Evolutionary conservation across 2,113 vertebrate genomes (phyloP).

Genomic region (Xenopus laevis): DNA sequence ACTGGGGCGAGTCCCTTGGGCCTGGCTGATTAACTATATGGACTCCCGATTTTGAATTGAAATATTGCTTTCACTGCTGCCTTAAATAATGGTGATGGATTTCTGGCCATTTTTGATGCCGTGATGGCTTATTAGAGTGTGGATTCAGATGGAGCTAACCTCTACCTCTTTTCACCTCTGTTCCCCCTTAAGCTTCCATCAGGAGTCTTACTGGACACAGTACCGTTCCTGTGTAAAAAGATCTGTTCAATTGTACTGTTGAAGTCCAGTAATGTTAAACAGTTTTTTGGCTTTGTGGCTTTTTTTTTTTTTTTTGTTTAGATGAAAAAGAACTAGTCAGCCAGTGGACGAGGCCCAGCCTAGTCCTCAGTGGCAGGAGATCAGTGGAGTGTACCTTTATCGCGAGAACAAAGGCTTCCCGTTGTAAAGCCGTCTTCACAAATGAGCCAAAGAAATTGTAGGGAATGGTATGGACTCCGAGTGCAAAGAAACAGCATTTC

Average conservation of each 20-base stretch:
- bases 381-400: constrained; percentile 85
- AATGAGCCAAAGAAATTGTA: constrained; percentile 76
- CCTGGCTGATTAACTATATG: too few species aligned
- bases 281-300: constrained; percentile 87
- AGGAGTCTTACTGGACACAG: constrained; percentile 83
- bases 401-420: constrained; percentile 82
- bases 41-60: too few species aligned
- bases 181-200: constrained; percentile 79
- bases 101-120: too few species aligned
- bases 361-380: constrained; percentile 78
- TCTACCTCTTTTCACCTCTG: too few species aligned
- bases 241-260: constrained; percentile 76
- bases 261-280: constrained; percentile 75
- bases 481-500: constrained; percentile 60
- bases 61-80: too few species aligned
- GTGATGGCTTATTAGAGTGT: too few species aligned
- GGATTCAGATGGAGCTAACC: too few species aligned
- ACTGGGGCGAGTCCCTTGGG: too few species aligned
- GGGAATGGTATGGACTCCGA: constrained; percentile 63
- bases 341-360: constrained; percentile 65
- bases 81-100: too few species aligned
- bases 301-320: constrained; percentile 67
- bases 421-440: constrained; percentile 86
- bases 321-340: constrained; percentile 72
- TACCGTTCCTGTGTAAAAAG: constrained; percentile 76